These are phyloP conservation scores for Leptopilina myrica DNA, from an alignment of 2,888 invertebrate species.

Conservation along the genomic window DNA sequence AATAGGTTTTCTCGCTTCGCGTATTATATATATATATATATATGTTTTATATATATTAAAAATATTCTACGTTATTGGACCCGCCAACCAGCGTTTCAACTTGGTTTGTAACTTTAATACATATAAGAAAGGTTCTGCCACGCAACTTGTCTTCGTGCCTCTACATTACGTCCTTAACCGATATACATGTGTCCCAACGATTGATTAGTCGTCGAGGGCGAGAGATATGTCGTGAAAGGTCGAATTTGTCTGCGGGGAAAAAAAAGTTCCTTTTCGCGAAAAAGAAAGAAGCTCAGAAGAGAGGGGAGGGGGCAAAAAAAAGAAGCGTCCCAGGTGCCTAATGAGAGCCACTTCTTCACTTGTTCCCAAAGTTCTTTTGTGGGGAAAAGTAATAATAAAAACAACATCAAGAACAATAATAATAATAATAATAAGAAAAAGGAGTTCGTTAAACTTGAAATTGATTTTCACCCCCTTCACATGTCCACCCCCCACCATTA, in stretches of 20 bases:
- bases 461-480: slow-evolving; percentile 2
- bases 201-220: slow-evolving; percentile 37
- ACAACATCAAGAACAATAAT: neutral
- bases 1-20: slow-evolving; percentile 50
- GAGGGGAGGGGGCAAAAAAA: neutral
- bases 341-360: neutral
- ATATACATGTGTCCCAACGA: slow-evolving; percentile 32
- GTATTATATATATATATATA: neutral
- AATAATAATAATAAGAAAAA: no score
- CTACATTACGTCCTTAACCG: slow-evolving; percentile 40
- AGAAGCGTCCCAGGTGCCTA: neutral
- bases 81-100: slow-evolving; percentile 74
- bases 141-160: slow-evolving; percentile 35
- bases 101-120: slow-evolving; percentile 44
- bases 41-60: slow-evolving; percentile 57
- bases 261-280: neutral
- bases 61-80: slow-evolving; percentile 76
- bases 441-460: slow-evolving; percentile 9
- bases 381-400: neutral
- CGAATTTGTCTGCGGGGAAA: neutral
- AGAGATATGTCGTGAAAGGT: slow-evolving; percentile 25
- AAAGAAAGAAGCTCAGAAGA: neutral
- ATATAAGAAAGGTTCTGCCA: slow-evolving; percentile 37
- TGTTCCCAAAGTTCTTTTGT: neutral
- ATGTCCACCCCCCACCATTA: neutral